phyloP scores from a whole-genome alignment of 1,140 invertebrate species.

The Bombus turneri region DNA sequence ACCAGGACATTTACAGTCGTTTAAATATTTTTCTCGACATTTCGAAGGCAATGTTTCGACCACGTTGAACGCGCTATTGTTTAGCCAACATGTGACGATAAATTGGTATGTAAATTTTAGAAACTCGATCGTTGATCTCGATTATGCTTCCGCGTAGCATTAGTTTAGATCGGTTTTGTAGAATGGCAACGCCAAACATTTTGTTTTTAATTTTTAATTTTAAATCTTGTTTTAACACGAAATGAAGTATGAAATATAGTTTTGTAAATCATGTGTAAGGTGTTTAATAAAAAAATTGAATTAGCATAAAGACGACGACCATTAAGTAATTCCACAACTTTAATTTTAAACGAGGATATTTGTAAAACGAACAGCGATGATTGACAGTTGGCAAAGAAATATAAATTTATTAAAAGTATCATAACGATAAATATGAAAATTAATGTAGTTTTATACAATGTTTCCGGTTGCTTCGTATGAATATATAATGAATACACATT shows the following conservation, averaged over 20 bases:
- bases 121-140: constrained; percentile 29
- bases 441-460: not conserved
- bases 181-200: not conserved
- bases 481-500: not conserved
- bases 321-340: too few species aligned
- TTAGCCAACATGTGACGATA: constrained; percentile 24
- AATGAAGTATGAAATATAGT: too few species aligned
- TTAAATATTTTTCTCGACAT: constrained; percentile 17
- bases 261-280: too few species aligned
- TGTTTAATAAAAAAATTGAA: not conserved
- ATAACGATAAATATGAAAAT: not conserved
- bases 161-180: not conserved
- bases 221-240: too few species aligned
- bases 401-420: not conserved
- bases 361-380: not conserved
- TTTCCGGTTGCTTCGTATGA: too few species aligned
- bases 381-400: not conserved
- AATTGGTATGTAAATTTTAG: constrained; percentile 27
- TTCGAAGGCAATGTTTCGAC: not conserved
- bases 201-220: not conserved
- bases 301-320: not conserved
- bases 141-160: constrained; percentile 47
- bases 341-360: too few species aligned
- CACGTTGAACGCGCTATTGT: too few species aligned
- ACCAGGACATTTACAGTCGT: constrained; percentile 40